Base-by-base conservation (phyloP, 2,113 vertebrate genomes). In the Larimichthys polyactis region DNA sequence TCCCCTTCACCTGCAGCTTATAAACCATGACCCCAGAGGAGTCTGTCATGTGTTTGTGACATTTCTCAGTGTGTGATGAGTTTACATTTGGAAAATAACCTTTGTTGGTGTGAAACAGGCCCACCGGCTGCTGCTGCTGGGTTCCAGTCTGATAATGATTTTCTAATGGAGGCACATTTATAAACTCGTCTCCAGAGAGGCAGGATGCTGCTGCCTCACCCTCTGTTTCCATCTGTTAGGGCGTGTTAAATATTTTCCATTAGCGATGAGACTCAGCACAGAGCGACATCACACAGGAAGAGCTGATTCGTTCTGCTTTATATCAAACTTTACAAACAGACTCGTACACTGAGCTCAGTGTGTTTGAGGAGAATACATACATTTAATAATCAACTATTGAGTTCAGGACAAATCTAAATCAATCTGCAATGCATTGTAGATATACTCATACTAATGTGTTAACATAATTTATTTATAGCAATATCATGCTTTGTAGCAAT, bases 21-120 rank as follows among this genome's bases (percentile, higher is more conserved):
- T 46, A 46, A 66, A n/a, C 24, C 15, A 68, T 22, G 57, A 78
- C 59, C 0, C 36, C 43, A 9, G 27, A 0, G n/a, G n/a, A n/a
- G n/a, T n/a, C n/a, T n/a, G 3, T 44, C 55, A 22, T 17, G 20
- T 29, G 17, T 16, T 15, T 5, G 46, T 70, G 65, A 75, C 46
- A 11, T 60, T 51, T 84, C 51, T 52, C 65, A 24, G 82, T 1
- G 27, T 79, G 82, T 19, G 64, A 48, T 22, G 62, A 27, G 17
- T 40, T 59, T 44, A 11, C n/a, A 65, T 59, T 75, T 62, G 51
- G 14, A 75, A 24, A 69, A 55, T 27, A 70, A 74, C 52, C 71
- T 17, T 15, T 20, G 48, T 10, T 16, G 94, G 93, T 90, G 74
- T 86, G 87, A 75, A 92, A 22, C 64, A 88, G 36, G 79, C 82